Conservation (phyloP, 2,113 vertebrate genomes). For the Eleginops maclovinus region DNA sequence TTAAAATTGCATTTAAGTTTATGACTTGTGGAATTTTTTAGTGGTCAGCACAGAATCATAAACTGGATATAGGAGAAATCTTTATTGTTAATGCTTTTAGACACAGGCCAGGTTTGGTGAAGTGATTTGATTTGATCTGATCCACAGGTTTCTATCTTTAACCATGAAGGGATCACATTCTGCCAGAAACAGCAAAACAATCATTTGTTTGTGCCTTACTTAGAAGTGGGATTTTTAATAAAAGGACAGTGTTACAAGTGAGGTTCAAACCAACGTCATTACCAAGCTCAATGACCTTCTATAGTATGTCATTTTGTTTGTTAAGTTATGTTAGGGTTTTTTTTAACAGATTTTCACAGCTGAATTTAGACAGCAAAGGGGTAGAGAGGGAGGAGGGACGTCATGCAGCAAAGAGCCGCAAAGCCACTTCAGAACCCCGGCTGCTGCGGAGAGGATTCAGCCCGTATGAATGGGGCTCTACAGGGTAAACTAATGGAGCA, state of each 20-base stretch:
- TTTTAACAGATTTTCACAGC: too few species aligned
- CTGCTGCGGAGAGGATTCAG: too few species aligned
- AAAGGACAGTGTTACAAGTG: neutral
- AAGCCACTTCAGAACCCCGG: too few species aligned
- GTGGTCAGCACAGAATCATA: neutral
- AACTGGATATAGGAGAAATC: neutral
- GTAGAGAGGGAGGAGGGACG: too few species aligned
- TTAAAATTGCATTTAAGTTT: conserved; percentile 3
- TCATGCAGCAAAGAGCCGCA: too few species aligned
- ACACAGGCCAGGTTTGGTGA: conserved; percentile 11
- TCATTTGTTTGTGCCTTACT: neutral
- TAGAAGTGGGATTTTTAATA: neutral
- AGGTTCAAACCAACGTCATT: neutral
- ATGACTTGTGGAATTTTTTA: neutral
- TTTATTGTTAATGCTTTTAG: conserved; percentile 7
- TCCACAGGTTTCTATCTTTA: neutral
- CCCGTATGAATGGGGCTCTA: too few species aligned
- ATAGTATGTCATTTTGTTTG: neutral
- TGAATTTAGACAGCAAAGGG: too few species aligned
- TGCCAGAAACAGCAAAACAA: neutral
- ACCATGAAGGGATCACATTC: neutral
- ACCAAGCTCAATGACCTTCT: too few species aligned
- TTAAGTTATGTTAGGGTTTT: too few species aligned
- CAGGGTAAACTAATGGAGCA: too few species aligned
- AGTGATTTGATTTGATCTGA: conserved; percentile 31